phyloP scores from a whole-genome alignment of 2,888 invertebrate genomes.

The Suillia variegata region DNA sequence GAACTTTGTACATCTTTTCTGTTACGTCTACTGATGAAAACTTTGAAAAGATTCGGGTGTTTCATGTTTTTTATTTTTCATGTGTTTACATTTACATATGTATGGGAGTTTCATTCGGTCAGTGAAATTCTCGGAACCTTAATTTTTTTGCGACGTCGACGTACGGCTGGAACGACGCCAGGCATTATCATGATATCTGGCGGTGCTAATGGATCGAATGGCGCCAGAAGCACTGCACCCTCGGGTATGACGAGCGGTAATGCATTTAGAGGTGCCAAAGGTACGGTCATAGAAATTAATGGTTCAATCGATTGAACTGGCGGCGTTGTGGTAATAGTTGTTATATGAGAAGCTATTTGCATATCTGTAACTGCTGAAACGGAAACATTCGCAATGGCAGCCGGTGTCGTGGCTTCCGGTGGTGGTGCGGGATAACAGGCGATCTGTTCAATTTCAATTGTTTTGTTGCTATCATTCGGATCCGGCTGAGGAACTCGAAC shows the following conservation, averaged over 20 bases:
- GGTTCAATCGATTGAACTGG: not conserved
- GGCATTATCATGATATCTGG: slow-evolving; percentile 51
- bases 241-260: slow-evolving; percentile 41
- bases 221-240: slow-evolving; percentile 43
- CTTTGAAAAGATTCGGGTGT: no score
- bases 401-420: slow-evolving; percentile 30
- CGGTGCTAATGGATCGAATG: slow-evolving; percentile 29
- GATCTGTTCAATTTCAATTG: slow-evolving; percentile 53
- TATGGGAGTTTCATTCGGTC: no score
- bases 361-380: slow-evolving; percentile 21
- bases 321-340: not conserved
- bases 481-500: slow-evolving; percentile 54
- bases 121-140: no score
- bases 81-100: no score
- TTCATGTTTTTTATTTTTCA: no score
- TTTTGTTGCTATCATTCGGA: slow-evolving; percentile 53
- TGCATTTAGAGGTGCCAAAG: slow-evolving; percentile 34
- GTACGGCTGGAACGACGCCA: no score
- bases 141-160: no score
- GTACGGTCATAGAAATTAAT: no score
- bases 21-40: no score
- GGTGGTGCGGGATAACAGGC: slow-evolving; percentile 57
- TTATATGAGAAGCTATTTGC: slow-evolving; percentile 8
- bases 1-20: no score
- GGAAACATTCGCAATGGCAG: slow-evolving; percentile 18